Evolutionary conservation across 53 echinoderm and acorn worm species (phyloP).

Genomic region (Echinometra lucunter): DNA sequence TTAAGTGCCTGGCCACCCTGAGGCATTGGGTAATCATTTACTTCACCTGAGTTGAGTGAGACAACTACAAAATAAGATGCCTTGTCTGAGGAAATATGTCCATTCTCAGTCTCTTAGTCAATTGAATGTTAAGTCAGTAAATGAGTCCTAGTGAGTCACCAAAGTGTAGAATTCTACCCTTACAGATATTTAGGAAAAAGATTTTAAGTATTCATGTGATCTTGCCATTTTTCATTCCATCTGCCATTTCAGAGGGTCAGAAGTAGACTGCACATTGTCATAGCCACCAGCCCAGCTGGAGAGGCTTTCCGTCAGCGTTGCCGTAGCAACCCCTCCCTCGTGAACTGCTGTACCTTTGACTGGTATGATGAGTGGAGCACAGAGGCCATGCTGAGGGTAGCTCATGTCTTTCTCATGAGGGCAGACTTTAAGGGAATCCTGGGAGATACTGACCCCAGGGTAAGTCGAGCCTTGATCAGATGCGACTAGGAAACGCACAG

Average conservation of each 20-base stretch:
- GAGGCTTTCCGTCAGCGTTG: slow-evolving; percentile 97
- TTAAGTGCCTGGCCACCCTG: too few relatives aligned
- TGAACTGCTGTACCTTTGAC: slow-evolving; percentile 98
- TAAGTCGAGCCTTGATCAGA: too few relatives aligned
- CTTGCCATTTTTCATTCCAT: not conserved
- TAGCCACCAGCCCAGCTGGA: slow-evolving; percentile 98
- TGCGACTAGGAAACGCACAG: too few relatives aligned
- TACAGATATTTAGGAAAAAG: too few relatives aligned
- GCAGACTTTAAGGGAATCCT: slow-evolving; percentile 92
- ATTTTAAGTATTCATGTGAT: not conserved
- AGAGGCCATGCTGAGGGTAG: slow-evolving; percentile 94
- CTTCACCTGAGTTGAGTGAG: too few relatives aligned
- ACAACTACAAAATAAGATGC: too few relatives aligned
- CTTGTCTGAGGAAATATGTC: too few relatives aligned
- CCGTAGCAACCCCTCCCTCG: slow-evolving; percentile 93
- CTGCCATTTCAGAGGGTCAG: slow-evolving; percentile 73
- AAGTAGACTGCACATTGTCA: slow-evolving; percentile 85
- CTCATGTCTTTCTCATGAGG: slow-evolving; percentile 92
- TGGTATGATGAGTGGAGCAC: slow-evolving; percentile 99
- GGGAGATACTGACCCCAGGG: slow-evolving; percentile 83
- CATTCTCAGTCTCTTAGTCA: too few relatives aligned
- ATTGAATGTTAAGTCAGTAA: too few relatives aligned
- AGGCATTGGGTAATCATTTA: too few relatives aligned
- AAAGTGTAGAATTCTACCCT: too few relatives aligned
- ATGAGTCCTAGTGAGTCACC: too few relatives aligned